Evolutionary conservation across 2,797 vertebrate genomes (phyloP).

Genomic region (Brotula barbata): DNA sequence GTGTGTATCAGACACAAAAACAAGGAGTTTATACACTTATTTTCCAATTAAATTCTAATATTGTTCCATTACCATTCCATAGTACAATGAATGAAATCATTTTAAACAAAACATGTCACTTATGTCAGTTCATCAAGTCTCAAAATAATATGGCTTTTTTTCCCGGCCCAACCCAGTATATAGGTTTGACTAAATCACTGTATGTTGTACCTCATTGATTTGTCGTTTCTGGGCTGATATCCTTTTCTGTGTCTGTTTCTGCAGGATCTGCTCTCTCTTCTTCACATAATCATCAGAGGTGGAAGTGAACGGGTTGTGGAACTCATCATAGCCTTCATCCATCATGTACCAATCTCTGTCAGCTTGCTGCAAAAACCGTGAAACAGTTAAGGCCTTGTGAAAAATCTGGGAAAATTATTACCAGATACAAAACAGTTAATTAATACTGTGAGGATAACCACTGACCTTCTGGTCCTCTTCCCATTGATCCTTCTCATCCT

Average conservation of each 20-base stretch:
- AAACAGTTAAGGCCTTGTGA: neutral
- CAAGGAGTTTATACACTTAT: no score
- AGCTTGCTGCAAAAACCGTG: slow-evolving; percentile 87
- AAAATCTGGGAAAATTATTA: neutral
- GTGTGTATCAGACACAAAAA: no score
- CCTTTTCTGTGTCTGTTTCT: slow-evolving; percentile 96
- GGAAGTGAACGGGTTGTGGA: slow-evolving; percentile 93
- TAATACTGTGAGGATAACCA: neutral
- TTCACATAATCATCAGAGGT: slow-evolving; percentile 94
- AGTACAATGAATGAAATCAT: no score
- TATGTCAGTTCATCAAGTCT: no score
- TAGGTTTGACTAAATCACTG: no score
- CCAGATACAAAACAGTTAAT: neutral
- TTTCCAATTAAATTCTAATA: no score
- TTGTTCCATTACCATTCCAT: no score
- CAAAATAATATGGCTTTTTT: no score
- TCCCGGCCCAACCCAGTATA: no score
- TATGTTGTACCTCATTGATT: slow-evolving; percentile 90
- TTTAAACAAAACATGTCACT: no score
- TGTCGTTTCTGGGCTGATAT: slow-evolving; percentile 96
- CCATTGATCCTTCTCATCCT: slow-evolving; percentile 93
- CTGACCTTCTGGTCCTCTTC: slow-evolving; percentile 95
- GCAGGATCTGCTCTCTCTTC: slow-evolving; percentile 94
- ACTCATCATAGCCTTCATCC: slow-evolving; percentile 97
- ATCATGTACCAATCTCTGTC: slow-evolving; percentile 99